These are phyloP conservation scores for Artibeus lituratus DNA, from an alignment of 2,797 vertebrate species.

Conservation along the genomic window DNA sequence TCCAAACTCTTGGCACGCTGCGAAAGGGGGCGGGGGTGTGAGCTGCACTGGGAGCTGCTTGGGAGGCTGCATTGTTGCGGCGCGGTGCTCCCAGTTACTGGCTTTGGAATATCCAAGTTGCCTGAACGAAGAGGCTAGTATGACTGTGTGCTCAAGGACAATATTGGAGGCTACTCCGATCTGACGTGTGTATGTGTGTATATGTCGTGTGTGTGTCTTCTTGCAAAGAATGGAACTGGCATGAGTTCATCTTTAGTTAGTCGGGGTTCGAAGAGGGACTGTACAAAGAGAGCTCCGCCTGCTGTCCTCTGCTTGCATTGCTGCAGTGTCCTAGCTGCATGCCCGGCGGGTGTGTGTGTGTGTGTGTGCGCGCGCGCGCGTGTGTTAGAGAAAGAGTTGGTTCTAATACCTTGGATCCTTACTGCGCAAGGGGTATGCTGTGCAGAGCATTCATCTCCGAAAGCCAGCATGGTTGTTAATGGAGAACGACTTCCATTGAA, in stretches of 20 bases:
- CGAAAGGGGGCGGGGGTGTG: conserved; percentile 60
- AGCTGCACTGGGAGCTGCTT: conserved; percentile 24
- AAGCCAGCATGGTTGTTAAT: conserved; percentile 65
- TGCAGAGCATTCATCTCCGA: conserved; percentile 52
- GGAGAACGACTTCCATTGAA: conserved; percentile 75
- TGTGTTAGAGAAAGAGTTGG: neutral
- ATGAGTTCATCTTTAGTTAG: conserved; percentile 61
- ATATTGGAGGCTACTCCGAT: neutral
- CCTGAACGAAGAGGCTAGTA: neutral
- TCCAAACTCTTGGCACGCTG: conserved; percentile 74
- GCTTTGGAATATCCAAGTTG: neutral
- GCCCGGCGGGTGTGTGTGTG: neutral
- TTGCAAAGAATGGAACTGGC: conserved; percentile 69
- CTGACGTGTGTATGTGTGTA: neutral
- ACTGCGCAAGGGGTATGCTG: conserved; percentile 11
- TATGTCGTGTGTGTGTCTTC: neutral
- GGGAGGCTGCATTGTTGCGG: conserved; percentile 63
- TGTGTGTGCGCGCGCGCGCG: neutral
- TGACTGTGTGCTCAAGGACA: neutral
- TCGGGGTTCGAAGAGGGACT: conserved; percentile 52
- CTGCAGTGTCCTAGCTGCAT: conserved; percentile 54
- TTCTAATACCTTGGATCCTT: conserved; percentile 37
- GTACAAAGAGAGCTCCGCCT: conserved; percentile 73
- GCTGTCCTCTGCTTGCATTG: conserved; percentile 62
- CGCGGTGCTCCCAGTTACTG: neutral